Base-by-base conservation (phyloP, 2,113 vertebrate species). In the Actenoides lindsayi region DNA sequence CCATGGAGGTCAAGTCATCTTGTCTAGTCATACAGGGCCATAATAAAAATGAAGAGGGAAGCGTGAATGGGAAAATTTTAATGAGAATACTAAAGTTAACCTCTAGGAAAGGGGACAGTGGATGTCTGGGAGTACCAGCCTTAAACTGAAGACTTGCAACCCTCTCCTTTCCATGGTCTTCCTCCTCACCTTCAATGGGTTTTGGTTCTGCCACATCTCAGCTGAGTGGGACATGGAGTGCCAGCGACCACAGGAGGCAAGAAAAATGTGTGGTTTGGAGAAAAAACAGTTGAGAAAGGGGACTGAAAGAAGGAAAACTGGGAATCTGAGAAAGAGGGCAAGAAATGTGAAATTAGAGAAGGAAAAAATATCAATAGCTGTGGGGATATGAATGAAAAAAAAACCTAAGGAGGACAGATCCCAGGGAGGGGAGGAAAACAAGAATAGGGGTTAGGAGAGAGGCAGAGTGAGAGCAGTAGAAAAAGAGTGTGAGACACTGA, bases 71-170 rank as follows among this genome's bases (percentile, higher is more conserved):
- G 25, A 60, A 2, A 5, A n/a, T 63, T 83, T 73, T 63, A 39
- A 19, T n/a, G 46, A 39, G 13, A 71, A 60, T 35, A 60, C 27
- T 25, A 9, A 46, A 62, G 9, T 35, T 33, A 56, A 14, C 11
- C 33, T 57, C 41, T 27, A 87, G 16, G 28, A 73, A 56, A 50
- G 7, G 35, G 41, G 16, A 53, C n/a, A 37, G 24, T 7, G 19
- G 30, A 59, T 73, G 35, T 13, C 11, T 56, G 27, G 53, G 53
- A 42, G 5, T 13, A 39, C 19, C 35, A 44, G 20, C 8, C 16
- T 87, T 68, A 44, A 53, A 50, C 13, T 1, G 1, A 46, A 48
- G 12, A 18, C 7, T 60, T 1, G 0, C 42, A 33, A 7, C 8
- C 18, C 31, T 48, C 56, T 70, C 70, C 17, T 7, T 53, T 25